These are phyloP conservation scores for Uloborus plumipes DNA, from an alignment of 2,888 invertebrate species.

Conservation along the genomic window DNA sequence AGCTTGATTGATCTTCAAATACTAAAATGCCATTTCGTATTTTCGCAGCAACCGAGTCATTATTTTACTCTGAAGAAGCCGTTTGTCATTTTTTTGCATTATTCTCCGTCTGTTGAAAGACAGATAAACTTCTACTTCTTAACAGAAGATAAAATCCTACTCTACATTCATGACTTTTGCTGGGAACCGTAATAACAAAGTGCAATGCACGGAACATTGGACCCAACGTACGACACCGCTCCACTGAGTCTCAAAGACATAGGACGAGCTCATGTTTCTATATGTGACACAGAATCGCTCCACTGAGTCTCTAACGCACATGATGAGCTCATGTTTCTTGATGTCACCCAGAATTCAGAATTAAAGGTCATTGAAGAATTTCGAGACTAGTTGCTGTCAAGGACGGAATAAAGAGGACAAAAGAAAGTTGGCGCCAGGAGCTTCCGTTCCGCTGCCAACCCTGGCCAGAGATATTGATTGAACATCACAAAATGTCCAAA, in stretches of 20 bases:
- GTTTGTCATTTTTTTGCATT: too few relatives aligned
- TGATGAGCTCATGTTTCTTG: constrained; percentile 42
- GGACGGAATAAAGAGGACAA: constrained; percentile 37
- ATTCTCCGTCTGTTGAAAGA: too few relatives aligned
- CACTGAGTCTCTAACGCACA: constrained; percentile 36
- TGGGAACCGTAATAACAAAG: too few relatives aligned
- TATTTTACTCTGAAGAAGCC: too few relatives aligned
- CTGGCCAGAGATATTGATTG: constrained; percentile 47
- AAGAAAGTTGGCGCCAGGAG: constrained; percentile 46
- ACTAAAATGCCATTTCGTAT: too few relatives aligned
- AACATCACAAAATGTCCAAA: constrained; percentile 43
- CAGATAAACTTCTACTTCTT: too few relatives aligned
- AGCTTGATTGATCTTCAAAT: too few relatives aligned
- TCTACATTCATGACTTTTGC: too few relatives aligned
- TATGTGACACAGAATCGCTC: constrained; percentile 25
- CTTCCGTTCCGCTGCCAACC: constrained; percentile 36
- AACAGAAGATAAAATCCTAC: too few relatives aligned
- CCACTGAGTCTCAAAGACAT: constrained; percentile 40
- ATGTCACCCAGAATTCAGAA: constrained; percentile 31
- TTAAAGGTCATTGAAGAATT: constrained; percentile 44
- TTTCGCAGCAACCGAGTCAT: too few relatives aligned
- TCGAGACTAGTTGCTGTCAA: constrained; percentile 49
- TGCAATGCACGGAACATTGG: constrained; percentile 10
- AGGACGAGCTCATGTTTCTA: constrained; percentile 39
- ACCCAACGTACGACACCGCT: constrained; percentile 11